phyloP scores from a whole-genome alignment of 2,113 vertebrate species.

The Rhea americana region DNA sequence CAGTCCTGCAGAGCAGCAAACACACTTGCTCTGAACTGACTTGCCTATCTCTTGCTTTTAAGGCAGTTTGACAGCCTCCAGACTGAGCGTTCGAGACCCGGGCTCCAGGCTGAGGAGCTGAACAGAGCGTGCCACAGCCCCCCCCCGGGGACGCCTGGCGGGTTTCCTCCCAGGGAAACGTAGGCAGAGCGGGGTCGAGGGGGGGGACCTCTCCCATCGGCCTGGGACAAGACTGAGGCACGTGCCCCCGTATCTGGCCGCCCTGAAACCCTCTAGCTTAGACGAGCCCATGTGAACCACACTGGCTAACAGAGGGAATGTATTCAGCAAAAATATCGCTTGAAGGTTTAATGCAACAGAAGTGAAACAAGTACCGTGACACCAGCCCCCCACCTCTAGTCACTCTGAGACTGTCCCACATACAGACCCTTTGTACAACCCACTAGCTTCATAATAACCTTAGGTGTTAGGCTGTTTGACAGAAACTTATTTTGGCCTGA shows the following conservation, averaged over 20 bases:
- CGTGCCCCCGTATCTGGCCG: fast-evolving
- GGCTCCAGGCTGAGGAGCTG: background rate
- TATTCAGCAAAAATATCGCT: background rate
- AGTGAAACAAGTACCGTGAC: background rate
- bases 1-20: background rate
- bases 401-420: background rate
- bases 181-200: fast-evolving
- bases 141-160: fast-evolving
- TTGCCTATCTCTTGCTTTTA: background rate
- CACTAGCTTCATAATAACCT: slow-evolving; percentile 70
- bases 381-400: background rate
- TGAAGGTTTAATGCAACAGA: background rate
- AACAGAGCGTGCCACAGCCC: background rate
- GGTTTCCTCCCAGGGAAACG: background rate
- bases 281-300: background rate
- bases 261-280: background rate
- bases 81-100: background rate
- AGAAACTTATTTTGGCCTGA: slow-evolving; percentile 75
- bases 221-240: background rate
- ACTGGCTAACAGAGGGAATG: background rate
- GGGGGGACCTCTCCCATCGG: background rate
- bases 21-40: background rate
- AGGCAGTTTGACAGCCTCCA: fast-evolving
- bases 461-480: slow-evolving; percentile 78
- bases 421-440: slow-evolving; percentile 37